Percentiles rank a stretch among this genome's conserved stretches.
Evolutionary conservation across 2,888 invertebrate species (phyloP).

Genomic region (Stenichneumon culpator): DNA sequence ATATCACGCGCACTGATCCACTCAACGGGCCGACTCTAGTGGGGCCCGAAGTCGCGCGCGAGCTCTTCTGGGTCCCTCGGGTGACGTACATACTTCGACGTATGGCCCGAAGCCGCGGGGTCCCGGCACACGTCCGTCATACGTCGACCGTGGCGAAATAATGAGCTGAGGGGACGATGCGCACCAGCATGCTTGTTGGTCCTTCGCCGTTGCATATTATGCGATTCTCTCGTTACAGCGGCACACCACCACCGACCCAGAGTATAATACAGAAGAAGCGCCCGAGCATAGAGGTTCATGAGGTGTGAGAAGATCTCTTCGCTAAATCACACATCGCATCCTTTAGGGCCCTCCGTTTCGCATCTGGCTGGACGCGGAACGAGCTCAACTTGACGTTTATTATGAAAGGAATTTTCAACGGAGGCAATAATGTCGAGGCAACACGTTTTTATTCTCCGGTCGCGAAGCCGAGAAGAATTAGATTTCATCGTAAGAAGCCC

Average conservation of each 20-base stretch:
- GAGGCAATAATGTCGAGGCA: background rate
- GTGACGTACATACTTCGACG: conserved; percentile 74
- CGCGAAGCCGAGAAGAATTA: background rate
- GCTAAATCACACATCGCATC: conserved; percentile 50
- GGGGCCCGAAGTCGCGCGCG: conserved; percentile 24
- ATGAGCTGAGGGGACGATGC: conserved; percentile 71
- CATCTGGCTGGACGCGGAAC: conserved; percentile 4
- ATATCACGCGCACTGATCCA: conserved; percentile 63
- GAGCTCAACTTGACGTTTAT: conserved; percentile 42
- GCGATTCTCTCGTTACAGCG: conserved; percentile 48
- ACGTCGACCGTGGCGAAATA: conserved; percentile 74
- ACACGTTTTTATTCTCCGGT: background rate
- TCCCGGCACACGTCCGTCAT: conserved; percentile 76
- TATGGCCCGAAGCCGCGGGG: conserved; percentile 64
- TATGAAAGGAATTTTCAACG: conserved; percentile 15
- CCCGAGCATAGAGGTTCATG: background rate
- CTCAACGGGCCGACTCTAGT: conserved; percentile 51
- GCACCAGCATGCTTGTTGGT: conserved; percentile 43
- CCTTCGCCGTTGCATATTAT: conserved; percentile 52
- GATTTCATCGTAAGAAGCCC: background rate
- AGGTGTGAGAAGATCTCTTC: conserved; percentile 45
- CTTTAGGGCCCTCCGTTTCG: conserved; percentile 5
- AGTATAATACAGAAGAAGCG: conserved; percentile 14
- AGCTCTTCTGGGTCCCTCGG: conserved; percentile 57
- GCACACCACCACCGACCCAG: background rate